Conservation (phyloP, 2,888 invertebrate species). For the Troides oblongomaculatus region DNA sequence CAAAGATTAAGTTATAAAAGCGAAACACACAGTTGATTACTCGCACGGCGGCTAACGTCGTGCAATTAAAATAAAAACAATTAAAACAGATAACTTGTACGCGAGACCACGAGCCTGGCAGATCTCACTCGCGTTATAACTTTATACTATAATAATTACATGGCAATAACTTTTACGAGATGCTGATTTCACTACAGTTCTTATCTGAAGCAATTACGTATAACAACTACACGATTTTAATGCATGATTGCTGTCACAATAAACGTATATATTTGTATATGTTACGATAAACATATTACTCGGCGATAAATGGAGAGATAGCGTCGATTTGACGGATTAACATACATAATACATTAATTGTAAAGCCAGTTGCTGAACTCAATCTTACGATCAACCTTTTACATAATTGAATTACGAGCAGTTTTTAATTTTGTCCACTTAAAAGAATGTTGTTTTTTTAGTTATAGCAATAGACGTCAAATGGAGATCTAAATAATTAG, state of each 20-base stretch:
- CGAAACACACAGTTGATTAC: too few species aligned
- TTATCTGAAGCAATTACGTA: conserved; percentile 24
- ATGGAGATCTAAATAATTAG: too few species aligned
- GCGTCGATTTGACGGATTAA: conserved; percentile 32
- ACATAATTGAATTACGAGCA: too few species aligned
- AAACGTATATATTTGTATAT: conserved; percentile 23
- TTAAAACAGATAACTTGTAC: too few species aligned
- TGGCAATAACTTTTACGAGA: conserved; percentile 13
- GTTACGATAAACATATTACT: conserved; percentile 28
- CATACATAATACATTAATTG: conserved; percentile 21
- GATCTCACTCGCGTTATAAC: conserved; percentile 3
- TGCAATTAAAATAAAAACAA: too few species aligned
- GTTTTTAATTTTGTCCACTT: too few species aligned
- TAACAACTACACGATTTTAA: conserved; percentile 24
- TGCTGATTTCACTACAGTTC: conserved; percentile 7
- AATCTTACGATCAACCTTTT: conserved; percentile 5
- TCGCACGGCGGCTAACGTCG: too few species aligned
- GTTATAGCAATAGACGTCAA: too few species aligned
- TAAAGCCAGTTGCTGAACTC: conserved; percentile 22
- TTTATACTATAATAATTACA: conserved; percentile 1
- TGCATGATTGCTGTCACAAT: conserved; percentile 28
- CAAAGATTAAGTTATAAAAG: too few species aligned
- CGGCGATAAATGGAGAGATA: conserved; percentile 29
- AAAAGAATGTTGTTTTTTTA: too few species aligned
- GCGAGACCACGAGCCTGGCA: not conserved